Evolutionary conservation across 2,797 vertebrate species (phyloP).

Genomic region (Pyrocephalus nanus): DNA sequence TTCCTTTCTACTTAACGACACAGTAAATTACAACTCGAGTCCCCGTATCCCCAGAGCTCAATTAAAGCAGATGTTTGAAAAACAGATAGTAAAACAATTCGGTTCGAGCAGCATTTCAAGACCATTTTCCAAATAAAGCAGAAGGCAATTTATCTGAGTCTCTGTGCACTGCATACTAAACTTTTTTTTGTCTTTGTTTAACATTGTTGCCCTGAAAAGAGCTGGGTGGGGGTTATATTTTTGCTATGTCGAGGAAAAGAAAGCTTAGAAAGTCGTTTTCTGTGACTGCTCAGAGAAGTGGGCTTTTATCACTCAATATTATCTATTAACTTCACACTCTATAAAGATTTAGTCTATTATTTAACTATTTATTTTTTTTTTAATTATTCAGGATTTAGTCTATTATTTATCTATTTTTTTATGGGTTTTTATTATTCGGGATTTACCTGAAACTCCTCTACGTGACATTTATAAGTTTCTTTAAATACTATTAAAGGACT

Average conservation of each 20-base stretch:
- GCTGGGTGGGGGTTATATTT: background rate
- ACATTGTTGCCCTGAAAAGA: background rate
- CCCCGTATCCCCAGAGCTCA: constrained; percentile 44
- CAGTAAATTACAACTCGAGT: constrained; percentile 44
- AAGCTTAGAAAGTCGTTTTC: background rate
- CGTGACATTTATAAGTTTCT: background rate
- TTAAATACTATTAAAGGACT: background rate
- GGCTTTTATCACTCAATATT: background rate
- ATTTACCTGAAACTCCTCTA: background rate
- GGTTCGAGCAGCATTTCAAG: constrained; percentile 9
- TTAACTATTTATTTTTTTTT: background rate
- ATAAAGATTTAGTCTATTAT: background rate
- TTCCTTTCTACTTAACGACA: constrained; percentile 42
- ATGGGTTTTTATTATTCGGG: background rate
- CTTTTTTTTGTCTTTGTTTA: background rate
- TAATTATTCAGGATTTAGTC: too few species aligned
- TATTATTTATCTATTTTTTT: background rate
- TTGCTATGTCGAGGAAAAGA: background rate
- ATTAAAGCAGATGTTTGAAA: constrained; percentile 51
- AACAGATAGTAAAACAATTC: constrained; percentile 9
- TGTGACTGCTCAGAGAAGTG: background rate
- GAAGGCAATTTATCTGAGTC: constrained; percentile 25
- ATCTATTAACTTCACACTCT: background rate
- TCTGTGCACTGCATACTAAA: constrained; percentile 20
- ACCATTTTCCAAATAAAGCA: constrained; percentile 51